These are phyloP conservation scores for Psophia crepitans DNA, from an alignment of 2,113 vertebrate genomes.

Conservation along the genomic window DNA sequence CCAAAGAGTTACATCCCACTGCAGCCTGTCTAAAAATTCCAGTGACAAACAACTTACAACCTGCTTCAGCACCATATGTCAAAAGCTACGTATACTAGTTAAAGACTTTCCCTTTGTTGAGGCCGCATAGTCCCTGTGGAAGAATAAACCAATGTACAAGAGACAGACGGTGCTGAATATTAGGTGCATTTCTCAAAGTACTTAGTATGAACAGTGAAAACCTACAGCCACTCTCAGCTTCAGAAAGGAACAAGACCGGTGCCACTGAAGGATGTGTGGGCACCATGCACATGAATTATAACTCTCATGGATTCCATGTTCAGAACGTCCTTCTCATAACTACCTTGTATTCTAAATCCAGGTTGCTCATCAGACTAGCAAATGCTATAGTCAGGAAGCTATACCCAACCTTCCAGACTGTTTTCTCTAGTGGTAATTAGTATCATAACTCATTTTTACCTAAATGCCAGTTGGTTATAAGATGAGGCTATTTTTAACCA, in stretches of 20 bases:
- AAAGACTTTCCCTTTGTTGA: neutral
- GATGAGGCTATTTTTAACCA: neutral
- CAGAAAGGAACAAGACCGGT: neutral
- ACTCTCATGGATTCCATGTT: neutral
- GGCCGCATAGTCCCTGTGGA: neutral
- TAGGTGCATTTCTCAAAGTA: neutral
- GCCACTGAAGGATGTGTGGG: neutral
- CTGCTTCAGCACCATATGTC: neutral
- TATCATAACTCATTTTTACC: neutral
- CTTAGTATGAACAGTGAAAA: neutral
- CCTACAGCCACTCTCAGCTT: neutral
- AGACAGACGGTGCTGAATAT: neutral
- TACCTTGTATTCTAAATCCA: neutral
- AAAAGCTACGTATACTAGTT: neutral
- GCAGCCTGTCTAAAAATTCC: neutral
- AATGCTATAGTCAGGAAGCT: neutral
- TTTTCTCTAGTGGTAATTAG: neutral
- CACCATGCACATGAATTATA: accelerated
- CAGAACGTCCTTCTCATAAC: neutral
- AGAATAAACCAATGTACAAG: neutral
- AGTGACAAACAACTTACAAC: neutral
- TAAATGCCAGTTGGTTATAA: neutral
- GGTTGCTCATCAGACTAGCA: neutral
- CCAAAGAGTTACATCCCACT: neutral
- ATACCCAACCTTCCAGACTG: neutral